These are phyloP conservation scores for Cancer borealis DNA, from an alignment of 2,888 invertebrate species.

Conservation along the genomic window DNA sequence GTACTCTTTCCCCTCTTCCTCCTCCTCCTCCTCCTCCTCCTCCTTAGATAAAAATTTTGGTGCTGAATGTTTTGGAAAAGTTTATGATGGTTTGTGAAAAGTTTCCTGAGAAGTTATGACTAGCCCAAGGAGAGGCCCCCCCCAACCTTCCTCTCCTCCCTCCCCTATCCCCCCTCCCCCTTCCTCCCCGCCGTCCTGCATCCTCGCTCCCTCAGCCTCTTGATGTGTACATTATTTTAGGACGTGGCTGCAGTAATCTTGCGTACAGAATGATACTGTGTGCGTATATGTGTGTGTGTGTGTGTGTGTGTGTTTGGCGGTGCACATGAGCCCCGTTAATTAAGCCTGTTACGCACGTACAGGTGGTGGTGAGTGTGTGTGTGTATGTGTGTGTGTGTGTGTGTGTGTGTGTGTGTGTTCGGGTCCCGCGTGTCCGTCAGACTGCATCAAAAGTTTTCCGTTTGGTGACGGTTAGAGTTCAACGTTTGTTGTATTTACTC, in stretches of 20 bases:
- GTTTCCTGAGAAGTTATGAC: background rate
- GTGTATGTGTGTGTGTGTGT: background rate
- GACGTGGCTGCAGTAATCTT: too few species aligned
- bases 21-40: background rate
- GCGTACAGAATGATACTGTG: too few species aligned
- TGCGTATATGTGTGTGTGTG: too few species aligned
- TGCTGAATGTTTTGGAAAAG: conserved; percentile 20
- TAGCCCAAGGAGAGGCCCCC: background rate
- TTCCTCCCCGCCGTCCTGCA: background rate
- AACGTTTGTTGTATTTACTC: background rate
- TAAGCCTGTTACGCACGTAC: background rate
- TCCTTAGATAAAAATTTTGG: background rate
- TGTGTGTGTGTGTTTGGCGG: background rate
- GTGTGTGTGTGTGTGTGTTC: background rate
- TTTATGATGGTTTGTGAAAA: background rate
- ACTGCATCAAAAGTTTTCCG: too few species aligned
- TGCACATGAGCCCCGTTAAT: background rate
- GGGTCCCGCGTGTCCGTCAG: background rate
- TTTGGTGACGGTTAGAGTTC: background rate
- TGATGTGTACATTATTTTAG: too few species aligned
- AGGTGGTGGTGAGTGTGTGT: background rate
- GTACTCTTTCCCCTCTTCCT: background rate
- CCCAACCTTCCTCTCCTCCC: background rate
- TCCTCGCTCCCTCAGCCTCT: background rate
- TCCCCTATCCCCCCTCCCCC: background rate